These are phyloP conservation scores for Ceriagrion tenellum DNA, from an alignment of 2,888 invertebrate genomes.

Conservation along the genomic window DNA sequence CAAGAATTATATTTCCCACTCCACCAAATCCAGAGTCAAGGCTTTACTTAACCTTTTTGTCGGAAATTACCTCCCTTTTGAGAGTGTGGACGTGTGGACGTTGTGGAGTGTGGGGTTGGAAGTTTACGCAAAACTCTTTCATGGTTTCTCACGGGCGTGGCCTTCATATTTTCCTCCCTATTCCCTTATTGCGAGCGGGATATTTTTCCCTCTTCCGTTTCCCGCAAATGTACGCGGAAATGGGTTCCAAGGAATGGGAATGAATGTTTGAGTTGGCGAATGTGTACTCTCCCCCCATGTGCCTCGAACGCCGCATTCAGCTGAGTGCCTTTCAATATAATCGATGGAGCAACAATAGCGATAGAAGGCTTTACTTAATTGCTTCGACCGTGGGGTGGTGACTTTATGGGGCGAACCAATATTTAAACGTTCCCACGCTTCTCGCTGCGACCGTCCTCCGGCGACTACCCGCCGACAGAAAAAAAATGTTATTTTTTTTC, in stretches of 20 bases:
- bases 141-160: too few species aligned
- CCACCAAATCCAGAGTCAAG: too few species aligned
- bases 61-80: too few species aligned
- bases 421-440: conserved; percentile 22
- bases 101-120: too few species aligned
- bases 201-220: neutral
- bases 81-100: too few species aligned
- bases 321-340: neutral
- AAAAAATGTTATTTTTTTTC: neutral
- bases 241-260: neutral
- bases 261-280: neutral
- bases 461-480: neutral
- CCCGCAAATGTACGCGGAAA: neutral
- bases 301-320: neutral
- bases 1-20: too few species aligned
- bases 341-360: neutral
- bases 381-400: neutral
- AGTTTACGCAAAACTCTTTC: too few species aligned
- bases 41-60: too few species aligned
- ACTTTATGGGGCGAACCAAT: neutral
- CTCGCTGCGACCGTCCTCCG: neutral
- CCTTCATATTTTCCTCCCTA: too few species aligned
- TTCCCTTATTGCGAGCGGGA: neutral
- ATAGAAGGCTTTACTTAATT: conserved; percentile 7
- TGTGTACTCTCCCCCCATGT: neutral